Base-by-base conservation (phyloP, 2,797 vertebrate species). In the Distichodus sexfasciatus region DNA sequence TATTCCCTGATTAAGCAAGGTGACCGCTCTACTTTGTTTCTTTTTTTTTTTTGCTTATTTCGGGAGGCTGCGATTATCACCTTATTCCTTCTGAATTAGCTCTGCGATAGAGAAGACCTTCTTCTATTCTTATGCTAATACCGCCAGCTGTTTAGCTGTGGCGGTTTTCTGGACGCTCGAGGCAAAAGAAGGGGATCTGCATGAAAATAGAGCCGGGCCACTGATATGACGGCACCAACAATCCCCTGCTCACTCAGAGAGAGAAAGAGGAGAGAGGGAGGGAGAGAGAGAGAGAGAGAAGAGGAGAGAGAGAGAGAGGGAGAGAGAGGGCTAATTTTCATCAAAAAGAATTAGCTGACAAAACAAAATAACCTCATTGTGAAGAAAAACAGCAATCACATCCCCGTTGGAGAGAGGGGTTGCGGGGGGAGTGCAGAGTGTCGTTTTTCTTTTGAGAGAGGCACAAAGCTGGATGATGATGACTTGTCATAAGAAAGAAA, bases 271-370 rank as follows among this genome's bases (percentile, higher is more conserved):
- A 50, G 31, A 46, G 50, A 48, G 51, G 7, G 35, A 61, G 58
- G 58, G 65, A 55, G 12, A 58, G 50, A 47, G 40, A 62, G 36
- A 28, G 41, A 43, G 44, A 58, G 24, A 14, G 31, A 41, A n/a
- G 21, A 24, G 41, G 41, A 53, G 62, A 50, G 33, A 65, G 33
- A 41, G 31, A 40, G n/a, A 31, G 41, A 47, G 40, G 31, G 24
- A 64, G 44, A 41, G 38, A 76, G 79, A 81, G 70, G 81, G 80
- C 80, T 87, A 86, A 80, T 87, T 89, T 82, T 76, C 81, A 85
- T 88, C 81, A 81, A 76, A 55, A 91, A 90, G 89, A 92, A 92
- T 91, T 85, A 91, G 90, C 86, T 90, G 90, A 91, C 86, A 83
- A 83, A 90, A 80, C 81, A 86, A 88, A 89, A 91, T 86, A 90